Evolutionary conservation across 2,888 invertebrate genomes (phyloP).

Genomic region (Yponomeuta sedellus): DNA sequence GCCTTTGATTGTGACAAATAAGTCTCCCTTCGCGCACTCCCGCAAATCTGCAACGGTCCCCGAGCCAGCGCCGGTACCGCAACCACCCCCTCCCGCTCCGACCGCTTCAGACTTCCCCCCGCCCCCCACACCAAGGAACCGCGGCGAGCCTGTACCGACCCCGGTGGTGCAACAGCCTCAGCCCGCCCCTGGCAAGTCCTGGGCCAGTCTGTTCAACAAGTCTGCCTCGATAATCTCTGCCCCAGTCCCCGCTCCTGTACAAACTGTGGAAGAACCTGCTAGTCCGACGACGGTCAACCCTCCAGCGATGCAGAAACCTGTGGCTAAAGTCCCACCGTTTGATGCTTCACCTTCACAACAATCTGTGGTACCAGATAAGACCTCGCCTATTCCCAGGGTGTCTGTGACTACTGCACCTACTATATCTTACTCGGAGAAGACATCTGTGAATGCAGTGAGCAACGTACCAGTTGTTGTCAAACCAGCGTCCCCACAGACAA

Average conservation of each 20-base stretch:
- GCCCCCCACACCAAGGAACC: constrained; percentile 63
- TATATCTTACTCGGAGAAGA: constrained; percentile 49
- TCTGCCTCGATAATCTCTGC: constrained; percentile 30
- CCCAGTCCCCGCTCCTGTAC: constrained; percentile 29
- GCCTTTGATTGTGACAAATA: constrained; percentile 68
- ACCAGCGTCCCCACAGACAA: constrained; percentile 24
- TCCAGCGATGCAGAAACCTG: constrained; percentile 66
- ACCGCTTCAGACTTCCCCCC: constrained; percentile 73
- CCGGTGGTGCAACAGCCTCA: constrained; percentile 53
- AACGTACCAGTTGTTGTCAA: constrained; percentile 32
- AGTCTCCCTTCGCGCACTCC: constrained; percentile 53
- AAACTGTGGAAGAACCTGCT: constrained; percentile 45
- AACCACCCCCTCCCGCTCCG: constrained; percentile 54
- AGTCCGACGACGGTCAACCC: constrained; percentile 45
- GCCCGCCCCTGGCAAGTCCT: constrained; percentile 73
- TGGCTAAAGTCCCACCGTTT: constrained; percentile 78
- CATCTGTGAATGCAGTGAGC: constrained; percentile 51
- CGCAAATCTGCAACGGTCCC: constrained; percentile 58
- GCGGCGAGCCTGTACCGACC: constrained; percentile 49
- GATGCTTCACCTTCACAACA: constrained; percentile 65
- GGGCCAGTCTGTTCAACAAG: constrained; percentile 81
- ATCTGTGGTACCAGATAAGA: constrained; percentile 20
- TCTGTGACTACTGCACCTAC: not conserved
- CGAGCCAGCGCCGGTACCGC: constrained; percentile 54
- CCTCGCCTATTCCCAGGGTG: not conserved